These are phyloP conservation scores for Benthosema pterotum DNA, from an alignment of 2,797 vertebrate genomes.

Conservation along the genomic window DNA sequence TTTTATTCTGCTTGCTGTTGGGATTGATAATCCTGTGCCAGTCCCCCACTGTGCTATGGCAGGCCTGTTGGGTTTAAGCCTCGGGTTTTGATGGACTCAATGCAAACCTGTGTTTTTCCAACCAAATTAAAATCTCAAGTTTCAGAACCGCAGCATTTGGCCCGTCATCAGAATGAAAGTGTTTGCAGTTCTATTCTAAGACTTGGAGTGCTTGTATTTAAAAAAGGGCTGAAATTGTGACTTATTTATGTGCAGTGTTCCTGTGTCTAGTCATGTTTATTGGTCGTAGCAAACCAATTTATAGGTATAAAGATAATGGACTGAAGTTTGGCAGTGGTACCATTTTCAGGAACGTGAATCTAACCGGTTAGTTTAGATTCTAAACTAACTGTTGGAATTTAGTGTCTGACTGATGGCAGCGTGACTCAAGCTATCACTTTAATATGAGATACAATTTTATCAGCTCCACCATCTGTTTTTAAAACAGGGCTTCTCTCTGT, in stretches of 20 bases:
- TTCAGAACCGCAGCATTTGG: not conserved
- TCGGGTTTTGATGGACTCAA: not conserved
- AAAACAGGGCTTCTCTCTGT: too few relatives aligned
- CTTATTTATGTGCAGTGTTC: too few relatives aligned
- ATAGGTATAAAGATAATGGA: too few relatives aligned
- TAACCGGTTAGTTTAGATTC: too few relatives aligned
- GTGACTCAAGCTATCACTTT: too few relatives aligned
- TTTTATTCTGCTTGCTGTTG: not conserved
- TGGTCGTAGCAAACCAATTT: not conserved
- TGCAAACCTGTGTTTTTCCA: not conserved
- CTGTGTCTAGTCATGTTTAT: not conserved
- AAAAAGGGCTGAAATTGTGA: not conserved
- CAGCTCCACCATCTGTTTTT: not conserved
- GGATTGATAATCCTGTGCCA: not conserved
- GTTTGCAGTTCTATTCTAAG: not conserved
- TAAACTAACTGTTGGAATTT: not conserved
- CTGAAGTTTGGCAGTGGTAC: too few relatives aligned
- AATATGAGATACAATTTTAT: too few relatives aligned
- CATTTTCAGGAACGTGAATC: slow-evolving; percentile 1
- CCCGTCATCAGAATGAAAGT: not conserved
- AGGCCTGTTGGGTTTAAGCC: not conserved
- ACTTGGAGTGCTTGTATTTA: not conserved
- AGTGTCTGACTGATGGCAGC: too few relatives aligned
- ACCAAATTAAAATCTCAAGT: not conserved
- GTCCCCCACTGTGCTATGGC: not conserved